These are phyloP conservation scores for Hoplostethus mediterraneus DNA, from an alignment of 2,797 vertebrate genomes.

Conservation along the genomic window DNA sequence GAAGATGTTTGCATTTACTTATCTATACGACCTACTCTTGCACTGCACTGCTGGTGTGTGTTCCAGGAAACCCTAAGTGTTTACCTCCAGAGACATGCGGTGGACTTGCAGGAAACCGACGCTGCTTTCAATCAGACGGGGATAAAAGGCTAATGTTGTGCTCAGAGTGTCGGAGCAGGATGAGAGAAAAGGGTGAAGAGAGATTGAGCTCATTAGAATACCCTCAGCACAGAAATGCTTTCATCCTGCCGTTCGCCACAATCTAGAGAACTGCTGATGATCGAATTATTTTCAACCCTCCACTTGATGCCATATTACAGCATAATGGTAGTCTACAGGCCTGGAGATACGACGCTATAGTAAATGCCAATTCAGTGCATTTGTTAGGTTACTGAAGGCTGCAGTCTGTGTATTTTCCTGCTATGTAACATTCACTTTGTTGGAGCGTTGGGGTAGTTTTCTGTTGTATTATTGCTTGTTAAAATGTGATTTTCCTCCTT, in stretches of 20 bases:
- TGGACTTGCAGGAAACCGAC: constrained; percentile 55
- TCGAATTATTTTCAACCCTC: constrained; percentile 39
- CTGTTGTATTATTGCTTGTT: constrained; percentile 64
- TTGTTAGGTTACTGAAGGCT: constrained; percentile 36
- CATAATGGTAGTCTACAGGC: constrained; percentile 33
- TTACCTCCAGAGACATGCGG: constrained; percentile 34
- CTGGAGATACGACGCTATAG: constrained; percentile 37
- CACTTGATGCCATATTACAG: constrained; percentile 45
- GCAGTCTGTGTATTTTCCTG: constrained; percentile 28
- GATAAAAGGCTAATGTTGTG: constrained; percentile 59
- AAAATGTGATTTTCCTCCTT: constrained; percentile 52
- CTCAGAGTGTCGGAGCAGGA: constrained; percentile 42
- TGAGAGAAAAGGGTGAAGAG: constrained; percentile 26
- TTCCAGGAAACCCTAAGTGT: constrained; percentile 41
- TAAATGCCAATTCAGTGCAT: constrained; percentile 39
- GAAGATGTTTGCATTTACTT: constrained; percentile 17
- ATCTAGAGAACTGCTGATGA: constrained; percentile 64
- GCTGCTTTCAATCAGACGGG: constrained; percentile 45
- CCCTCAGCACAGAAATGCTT: constrained; percentile 49
- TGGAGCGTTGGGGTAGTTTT: constrained; percentile 55
- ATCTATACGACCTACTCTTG: constrained; percentile 4
- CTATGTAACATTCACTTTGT: constrained; percentile 53
- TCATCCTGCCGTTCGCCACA: constrained; percentile 65
- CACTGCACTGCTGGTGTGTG: constrained; percentile 16
- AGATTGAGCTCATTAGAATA: constrained; percentile 58